Conservation (phyloP, 2,113 vertebrate species). For the Anolis carolinensis region DNA sequence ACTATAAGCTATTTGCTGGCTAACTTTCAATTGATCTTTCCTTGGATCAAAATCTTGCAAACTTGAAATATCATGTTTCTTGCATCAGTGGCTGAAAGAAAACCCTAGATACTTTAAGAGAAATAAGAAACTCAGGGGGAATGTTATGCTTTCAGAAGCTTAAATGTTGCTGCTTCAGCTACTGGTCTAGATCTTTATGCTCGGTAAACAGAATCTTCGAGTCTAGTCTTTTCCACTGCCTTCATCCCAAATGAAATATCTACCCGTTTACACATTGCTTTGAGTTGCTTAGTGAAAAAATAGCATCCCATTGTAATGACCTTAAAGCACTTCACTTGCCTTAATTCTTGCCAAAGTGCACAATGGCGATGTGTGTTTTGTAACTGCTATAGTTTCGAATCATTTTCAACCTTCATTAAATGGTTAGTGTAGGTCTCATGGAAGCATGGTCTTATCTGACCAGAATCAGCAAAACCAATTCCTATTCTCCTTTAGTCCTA, state of each 20-base stretch:
- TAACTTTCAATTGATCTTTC: background rate
- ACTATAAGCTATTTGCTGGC: background rate
- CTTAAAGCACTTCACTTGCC: no score
- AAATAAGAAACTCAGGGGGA: conserved; percentile 50
- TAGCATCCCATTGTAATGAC: background rate
- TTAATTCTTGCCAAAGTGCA: no score
- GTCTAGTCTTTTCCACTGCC: no score
- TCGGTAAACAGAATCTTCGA: conserved; percentile 41
- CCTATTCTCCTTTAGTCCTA: no score
- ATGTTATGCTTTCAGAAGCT: conserved; percentile 46
- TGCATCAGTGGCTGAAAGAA: background rate
- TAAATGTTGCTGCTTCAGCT: background rate
- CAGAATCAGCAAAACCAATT: no score
- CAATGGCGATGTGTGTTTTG: no score
- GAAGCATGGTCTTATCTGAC: no score
- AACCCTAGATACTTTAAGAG: background rate
- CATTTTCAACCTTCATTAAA: no score
- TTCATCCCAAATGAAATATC: background rate
- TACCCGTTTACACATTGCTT: background rate
- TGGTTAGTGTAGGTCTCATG: no score
- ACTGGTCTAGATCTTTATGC: conserved; percentile 31
- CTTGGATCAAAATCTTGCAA: background rate
- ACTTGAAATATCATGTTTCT: background rate
- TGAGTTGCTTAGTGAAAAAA: background rate
- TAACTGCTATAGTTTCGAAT: no score